A percentile compares a stretch with the other conserved stretches of the same genome.
phyloP scores from a whole-genome alignment of 2,888 invertebrate genomes.

The Drosophila lacicola region DNA sequence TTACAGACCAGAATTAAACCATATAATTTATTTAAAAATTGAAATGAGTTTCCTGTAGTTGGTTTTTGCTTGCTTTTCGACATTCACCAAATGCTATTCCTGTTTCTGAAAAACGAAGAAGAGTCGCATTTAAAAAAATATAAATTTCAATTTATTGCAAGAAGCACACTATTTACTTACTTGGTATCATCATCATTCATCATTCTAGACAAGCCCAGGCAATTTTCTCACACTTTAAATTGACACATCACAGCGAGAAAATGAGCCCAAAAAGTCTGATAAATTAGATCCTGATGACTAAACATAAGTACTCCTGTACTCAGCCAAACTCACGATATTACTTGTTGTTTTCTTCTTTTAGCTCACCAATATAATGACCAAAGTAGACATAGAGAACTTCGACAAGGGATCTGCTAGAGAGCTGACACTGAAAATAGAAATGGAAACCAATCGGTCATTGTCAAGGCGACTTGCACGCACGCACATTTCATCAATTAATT shows the following conservation, averaged over 20 bases:
- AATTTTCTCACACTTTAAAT: conserved; percentile 80
- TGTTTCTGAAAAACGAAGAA: neutral
- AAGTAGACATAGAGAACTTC: conserved; percentile 19
- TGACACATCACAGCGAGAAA: conserved; percentile 68
- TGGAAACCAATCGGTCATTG: conserved; percentile 82
- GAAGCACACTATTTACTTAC: conserved; percentile 40
- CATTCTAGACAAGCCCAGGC: conserved; percentile 50
- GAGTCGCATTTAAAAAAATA: neutral
- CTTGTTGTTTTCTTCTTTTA: neutral
- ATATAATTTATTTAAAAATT: no score
- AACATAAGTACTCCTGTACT: conserved; percentile 44
- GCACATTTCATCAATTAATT: conserved; percentile 83
- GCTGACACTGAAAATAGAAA: conserved; percentile 39
- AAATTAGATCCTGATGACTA: conserved; percentile 82
- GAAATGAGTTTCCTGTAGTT: no score
- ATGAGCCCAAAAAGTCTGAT: conserved; percentile 59
- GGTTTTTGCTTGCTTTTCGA: neutral
- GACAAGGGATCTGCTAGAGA: conserved; percentile 14
- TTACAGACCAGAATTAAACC: no score
- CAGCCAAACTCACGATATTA: conserved; percentile 2
- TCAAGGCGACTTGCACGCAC: conserved; percentile 65
- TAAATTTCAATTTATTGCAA: neutral
- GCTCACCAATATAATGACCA: conserved; percentile 20
- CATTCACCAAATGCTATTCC: neutral
- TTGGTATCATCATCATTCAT: conserved; percentile 49